Evolutionary conservation across 2,888 invertebrate genomes (phyloP), one percentile per base, ranked within the genome.

Genomic region (Malthinus seriepunctatus): DNA sequence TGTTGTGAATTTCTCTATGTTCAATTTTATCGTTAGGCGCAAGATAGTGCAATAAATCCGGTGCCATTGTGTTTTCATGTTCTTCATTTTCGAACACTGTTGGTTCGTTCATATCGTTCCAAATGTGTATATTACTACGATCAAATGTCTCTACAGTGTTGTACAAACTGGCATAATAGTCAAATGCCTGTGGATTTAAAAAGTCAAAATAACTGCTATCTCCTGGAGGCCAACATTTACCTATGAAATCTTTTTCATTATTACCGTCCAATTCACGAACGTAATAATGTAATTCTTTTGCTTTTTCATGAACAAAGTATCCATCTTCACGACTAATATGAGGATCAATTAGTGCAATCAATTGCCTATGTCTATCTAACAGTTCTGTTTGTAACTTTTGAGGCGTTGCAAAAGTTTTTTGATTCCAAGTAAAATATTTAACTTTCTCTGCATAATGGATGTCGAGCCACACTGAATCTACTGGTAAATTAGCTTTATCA

Each of bases 81-180:
- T 34, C 34, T 0, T 97, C 96, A 0, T 95, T 95, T 76, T 93
- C 96, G 78, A 99, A 99, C 0, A 98, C 94, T 4, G 96, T 95
- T 0, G 98, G 98, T 74, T 99, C 98, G 70, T 98, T 99, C 98
- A 98, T 99, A 72, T 98, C 98, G 74, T 98, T 98, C 98, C 98
- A 99, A 14, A 93, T 85, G 12, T 88, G 89, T 0, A 90, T 88
- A 9, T 7, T 14, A n/a, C 8, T 6, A 3, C 12, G 8, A 9
- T 1, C 8, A 3, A 47, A 33, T 1, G 9, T 33, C 1, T 47
- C 14, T 23, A 23, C 23, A 0, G 10, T 33, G 9, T 9, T 8
- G 1, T 32, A 47, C 15, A 32, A 10, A 2, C 8, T 32, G 4
- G 47, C n/a, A 7, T 47, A 47, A 10, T 33, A 47, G 5, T 8